Evolutionary conservation across 2,113 vertebrate genomes (phyloP).

Genomic region (Oenanthe melanoleuca): DNA sequence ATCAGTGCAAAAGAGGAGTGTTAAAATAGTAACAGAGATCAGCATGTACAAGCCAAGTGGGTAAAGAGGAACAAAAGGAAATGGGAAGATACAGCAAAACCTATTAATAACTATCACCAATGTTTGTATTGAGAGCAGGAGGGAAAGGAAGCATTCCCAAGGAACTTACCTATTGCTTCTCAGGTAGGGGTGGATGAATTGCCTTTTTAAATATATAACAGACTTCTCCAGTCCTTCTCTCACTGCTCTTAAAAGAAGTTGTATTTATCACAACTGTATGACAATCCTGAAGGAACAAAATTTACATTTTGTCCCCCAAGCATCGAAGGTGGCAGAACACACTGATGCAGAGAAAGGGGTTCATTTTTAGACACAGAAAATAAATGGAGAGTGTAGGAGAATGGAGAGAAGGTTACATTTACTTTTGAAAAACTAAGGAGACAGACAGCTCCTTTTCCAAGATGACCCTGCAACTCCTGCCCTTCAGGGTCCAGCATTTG

Average conservation of each 20-base stretch:
- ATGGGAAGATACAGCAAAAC: not conserved
- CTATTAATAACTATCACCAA: not conserved
- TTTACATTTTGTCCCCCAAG: not conserved
- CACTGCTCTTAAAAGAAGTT: not conserved
- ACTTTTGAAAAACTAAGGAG: not conserved
- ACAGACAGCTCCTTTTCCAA: not conserved
- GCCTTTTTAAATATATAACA: not conserved
- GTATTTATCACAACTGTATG: not conserved
- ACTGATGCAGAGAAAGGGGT: not conserved
- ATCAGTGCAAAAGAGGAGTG: not conserved
- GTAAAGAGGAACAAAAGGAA: not conserved
- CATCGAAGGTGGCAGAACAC: not conserved
- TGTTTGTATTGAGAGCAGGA: not conserved
- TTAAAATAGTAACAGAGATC: not conserved
- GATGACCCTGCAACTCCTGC: not conserved
- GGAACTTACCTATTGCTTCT: not conserved
- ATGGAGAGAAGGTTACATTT: not conserved
- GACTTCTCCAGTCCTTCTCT: not conserved
- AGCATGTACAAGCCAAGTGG: not conserved
- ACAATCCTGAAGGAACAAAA: not conserved
- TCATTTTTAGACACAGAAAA: not conserved
- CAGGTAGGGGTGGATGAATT: not conserved
- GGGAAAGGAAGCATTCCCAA: not conserved
- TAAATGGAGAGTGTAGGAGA: not conserved
- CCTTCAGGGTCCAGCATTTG: not conserved